Percentiles rank a stretch among this genome's conserved stretches.
These are phyloP conservation scores for Uria aalge DNA, from an alignment of 2,113 vertebrate genomes.

Conservation along the genomic window DNA sequence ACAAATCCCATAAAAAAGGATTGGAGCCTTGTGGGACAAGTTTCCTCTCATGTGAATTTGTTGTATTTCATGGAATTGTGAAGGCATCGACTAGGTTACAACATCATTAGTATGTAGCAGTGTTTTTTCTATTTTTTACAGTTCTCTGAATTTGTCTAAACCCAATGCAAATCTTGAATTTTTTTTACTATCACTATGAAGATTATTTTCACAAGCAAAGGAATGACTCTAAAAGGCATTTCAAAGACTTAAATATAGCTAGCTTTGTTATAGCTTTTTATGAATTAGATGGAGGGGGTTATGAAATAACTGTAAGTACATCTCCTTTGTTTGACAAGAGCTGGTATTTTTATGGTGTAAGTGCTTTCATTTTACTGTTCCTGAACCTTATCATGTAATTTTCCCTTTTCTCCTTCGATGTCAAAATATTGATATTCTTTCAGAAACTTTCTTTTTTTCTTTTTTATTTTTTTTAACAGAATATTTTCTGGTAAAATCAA, in stretches of 20 bases:
- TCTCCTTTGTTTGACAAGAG: conserved; percentile 63
- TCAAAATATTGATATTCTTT: conserved; percentile 81
- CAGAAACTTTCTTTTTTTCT: conserved; percentile 54
- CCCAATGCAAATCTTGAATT: conserved; percentile 40
- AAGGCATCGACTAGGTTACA: background rate
- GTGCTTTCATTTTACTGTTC: conserved; percentile 70
- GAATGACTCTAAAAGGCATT: conserved; percentile 41
- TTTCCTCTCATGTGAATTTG: conserved; percentile 11
- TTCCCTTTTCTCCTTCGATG: conserved; percentile 67
- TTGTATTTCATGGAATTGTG: conserved; percentile 40
- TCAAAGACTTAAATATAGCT: conserved; percentile 15
- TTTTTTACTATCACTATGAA: conserved; percentile 11
- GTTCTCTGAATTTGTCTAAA: conserved; percentile 28
- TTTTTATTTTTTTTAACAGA: conserved; percentile 7
- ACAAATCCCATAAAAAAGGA: background rate
- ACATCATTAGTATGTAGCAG: background rate
- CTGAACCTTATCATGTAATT: conserved; percentile 70
- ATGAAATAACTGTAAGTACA: conserved; percentile 55
- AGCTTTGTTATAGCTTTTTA: conserved; percentile 53
- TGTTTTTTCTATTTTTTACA: background rate
- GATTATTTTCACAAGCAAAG: conserved; percentile 47
- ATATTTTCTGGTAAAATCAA: conserved; percentile 76
- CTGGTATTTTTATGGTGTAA: conserved; percentile 66
- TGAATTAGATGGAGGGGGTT: conserved; percentile 50
- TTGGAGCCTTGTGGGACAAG: background rate